A percentile compares a stretch with the other conserved stretches of the same genome.
Conservation (phyloP, 1,140 invertebrate species). For the Drosophila kohkoa region DNA sequence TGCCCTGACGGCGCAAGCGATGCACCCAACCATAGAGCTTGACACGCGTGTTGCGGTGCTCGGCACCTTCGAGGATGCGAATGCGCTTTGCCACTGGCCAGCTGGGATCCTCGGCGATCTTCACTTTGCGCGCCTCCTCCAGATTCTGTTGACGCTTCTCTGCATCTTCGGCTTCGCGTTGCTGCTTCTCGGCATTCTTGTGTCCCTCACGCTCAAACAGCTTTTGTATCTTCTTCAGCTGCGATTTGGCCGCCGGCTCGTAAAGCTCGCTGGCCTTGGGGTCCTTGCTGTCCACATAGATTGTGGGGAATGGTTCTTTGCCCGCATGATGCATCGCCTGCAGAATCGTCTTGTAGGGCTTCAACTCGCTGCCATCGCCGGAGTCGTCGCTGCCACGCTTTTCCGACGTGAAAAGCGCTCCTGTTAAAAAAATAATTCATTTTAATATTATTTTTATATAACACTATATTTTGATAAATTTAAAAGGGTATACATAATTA, state of each 20-base stretch:
- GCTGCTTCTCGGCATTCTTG: slow-evolving; percentile 92
- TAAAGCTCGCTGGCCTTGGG: slow-evolving; percentile 88
- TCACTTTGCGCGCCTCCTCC: slow-evolving; percentile 95
- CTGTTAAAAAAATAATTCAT: slow-evolving; percentile 30
- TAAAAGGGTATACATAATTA: too few relatives aligned
- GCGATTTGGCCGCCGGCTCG: slow-evolving; percentile 95
- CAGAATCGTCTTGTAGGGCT: slow-evolving; percentile 96
- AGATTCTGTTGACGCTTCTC: slow-evolving; percentile 94
- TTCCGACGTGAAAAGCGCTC: slow-evolving; percentile 94
- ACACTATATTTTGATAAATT: neutral
- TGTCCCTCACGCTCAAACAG: slow-evolving; percentile 93
- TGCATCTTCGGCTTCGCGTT: slow-evolving; percentile 92
- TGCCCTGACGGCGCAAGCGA: slow-evolving; percentile 95
- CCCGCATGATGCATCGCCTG: slow-evolving; percentile 93
- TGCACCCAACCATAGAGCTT: slow-evolving; percentile 98
- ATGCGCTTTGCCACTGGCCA: slow-evolving; percentile 90
- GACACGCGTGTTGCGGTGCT: slow-evolving; percentile 90
- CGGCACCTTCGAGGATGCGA: slow-evolving; percentile 90
- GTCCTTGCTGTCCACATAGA: slow-evolving; percentile 95
- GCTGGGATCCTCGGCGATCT: slow-evolving; percentile 91
- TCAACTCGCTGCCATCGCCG: slow-evolving; percentile 93
- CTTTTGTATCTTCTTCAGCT: slow-evolving; percentile 97
- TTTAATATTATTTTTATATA: too few relatives aligned
- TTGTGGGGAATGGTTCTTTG: slow-evolving; percentile 94
- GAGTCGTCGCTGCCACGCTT: slow-evolving; percentile 92